Percentiles rank a stretch among this genome's conserved stretches.
Conservation (phyloP, 2,113 vertebrate species). For the Varanus salvator region DNA sequence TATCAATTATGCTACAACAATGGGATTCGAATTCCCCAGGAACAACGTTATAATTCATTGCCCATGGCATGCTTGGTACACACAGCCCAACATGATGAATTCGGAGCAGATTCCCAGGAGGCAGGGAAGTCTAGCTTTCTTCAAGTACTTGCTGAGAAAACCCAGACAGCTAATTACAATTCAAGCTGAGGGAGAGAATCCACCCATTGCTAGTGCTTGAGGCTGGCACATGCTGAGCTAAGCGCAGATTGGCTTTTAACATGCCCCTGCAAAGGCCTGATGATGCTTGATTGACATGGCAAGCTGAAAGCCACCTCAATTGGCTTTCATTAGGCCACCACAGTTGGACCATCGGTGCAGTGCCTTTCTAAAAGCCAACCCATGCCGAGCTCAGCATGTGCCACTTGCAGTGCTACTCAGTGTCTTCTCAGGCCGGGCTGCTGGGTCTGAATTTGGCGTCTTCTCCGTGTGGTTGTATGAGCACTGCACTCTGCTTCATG, state of each 20-base stretch:
- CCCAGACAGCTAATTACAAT: background rate
- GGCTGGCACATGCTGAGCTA: background rate
- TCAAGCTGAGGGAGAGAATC: background rate
- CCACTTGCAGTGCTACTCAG: background rate
- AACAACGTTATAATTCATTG: background rate
- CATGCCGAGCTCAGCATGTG: background rate
- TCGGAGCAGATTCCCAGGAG: background rate
- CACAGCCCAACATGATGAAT: background rate
- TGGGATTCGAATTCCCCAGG: too few relatives aligned
- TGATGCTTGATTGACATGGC: background rate
- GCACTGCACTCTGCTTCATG: background rate
- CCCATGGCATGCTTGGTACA: background rate
- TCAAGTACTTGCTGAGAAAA: background rate
- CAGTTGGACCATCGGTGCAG: background rate
- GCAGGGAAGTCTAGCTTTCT: background rate
- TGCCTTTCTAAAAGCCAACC: background rate
- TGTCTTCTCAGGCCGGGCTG: background rate
- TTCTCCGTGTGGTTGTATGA: background rate
- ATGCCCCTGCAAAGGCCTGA: background rate
- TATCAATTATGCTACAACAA: background rate
- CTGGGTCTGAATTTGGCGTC: background rate
- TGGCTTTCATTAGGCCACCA: background rate
- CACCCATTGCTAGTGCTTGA: background rate
- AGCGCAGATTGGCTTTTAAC: background rate
- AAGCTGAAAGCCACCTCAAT: background rate